phyloP scores from a whole-genome alignment of 1,140 invertebrate species.

The Platorchestia sp. region DNA sequence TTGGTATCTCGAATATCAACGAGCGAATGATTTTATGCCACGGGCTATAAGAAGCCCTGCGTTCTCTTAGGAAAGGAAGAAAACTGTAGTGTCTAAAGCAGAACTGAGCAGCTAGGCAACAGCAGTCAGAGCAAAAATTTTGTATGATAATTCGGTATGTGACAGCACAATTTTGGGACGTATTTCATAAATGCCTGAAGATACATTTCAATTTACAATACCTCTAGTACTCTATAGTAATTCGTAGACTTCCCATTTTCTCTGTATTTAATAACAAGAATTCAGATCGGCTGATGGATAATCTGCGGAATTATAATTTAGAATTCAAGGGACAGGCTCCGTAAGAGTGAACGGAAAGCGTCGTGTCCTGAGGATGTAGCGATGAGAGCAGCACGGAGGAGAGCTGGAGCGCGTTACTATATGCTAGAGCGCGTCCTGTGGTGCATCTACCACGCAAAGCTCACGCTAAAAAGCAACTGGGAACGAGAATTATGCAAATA shows the following conservation, averaged over 20 bases:
- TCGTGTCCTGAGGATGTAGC: background rate
- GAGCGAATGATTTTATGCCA: background rate
- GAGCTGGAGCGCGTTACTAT: background rate
- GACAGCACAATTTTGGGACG: background rate
- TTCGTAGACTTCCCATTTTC: background rate
- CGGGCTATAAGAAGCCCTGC: background rate
- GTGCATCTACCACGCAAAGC: conserved; percentile 44
- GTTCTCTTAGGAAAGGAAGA: background rate
- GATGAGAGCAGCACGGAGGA: background rate
- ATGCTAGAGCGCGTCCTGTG: conserved; percentile 17
- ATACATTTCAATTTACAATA: background rate
- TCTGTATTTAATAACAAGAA: background rate
- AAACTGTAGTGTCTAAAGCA: background rate
- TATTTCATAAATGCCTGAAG: background rate
- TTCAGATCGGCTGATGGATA: background rate
- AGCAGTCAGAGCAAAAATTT: background rate
- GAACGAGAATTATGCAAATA: conserved; percentile 55
- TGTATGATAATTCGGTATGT: background rate
- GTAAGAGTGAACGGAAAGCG: background rate
- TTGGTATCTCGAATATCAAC: background rate
- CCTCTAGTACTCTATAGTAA: background rate
- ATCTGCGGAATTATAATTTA: background rate
- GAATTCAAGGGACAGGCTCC: background rate
- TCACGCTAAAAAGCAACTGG: conserved; percentile 52
- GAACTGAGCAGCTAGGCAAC: background rate